Conservation (phyloP, 2,797 vertebrate genomes). For the Tragopan temminckii region DNA sequence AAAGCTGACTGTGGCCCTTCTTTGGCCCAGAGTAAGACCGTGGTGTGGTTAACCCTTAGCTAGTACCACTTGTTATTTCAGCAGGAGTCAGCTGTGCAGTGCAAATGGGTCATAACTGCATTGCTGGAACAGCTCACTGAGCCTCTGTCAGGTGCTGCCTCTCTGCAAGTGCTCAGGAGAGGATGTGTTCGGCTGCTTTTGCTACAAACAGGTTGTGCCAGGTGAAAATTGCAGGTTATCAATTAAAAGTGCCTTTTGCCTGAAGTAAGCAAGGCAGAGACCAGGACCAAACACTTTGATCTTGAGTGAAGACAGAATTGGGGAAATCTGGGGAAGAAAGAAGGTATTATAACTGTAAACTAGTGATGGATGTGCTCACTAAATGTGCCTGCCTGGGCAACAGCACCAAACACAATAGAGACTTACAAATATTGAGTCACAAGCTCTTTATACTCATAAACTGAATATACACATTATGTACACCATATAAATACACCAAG, state of each 20-base stretch:
- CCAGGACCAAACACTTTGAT: background rate
- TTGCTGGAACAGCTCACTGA: background rate
- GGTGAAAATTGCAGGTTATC: background rate
- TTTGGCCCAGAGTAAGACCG: background rate
- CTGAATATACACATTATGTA: background rate
- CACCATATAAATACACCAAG: background rate
- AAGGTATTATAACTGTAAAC: background rate
- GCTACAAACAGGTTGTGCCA: background rate
- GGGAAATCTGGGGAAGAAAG: background rate
- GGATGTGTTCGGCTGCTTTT: background rate
- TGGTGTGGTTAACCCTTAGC: background rate
- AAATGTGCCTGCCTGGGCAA: background rate
- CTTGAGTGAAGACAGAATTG: background rate
- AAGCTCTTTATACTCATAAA: background rate
- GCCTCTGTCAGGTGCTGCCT: background rate
- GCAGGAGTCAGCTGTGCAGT: background rate
- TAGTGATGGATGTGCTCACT: background rate
- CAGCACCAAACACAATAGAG: background rate
- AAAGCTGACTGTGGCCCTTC: background rate
- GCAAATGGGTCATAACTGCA: fast-evolving
- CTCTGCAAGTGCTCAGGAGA: background rate
- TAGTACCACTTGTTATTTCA: fast-evolving
- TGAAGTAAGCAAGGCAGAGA: background rate
- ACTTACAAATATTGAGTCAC: background rate
- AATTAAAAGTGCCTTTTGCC: background rate